Evolutionary conservation across 1,140 invertebrate species (phyloP).

Genomic region (Papilio machaon): DNA sequence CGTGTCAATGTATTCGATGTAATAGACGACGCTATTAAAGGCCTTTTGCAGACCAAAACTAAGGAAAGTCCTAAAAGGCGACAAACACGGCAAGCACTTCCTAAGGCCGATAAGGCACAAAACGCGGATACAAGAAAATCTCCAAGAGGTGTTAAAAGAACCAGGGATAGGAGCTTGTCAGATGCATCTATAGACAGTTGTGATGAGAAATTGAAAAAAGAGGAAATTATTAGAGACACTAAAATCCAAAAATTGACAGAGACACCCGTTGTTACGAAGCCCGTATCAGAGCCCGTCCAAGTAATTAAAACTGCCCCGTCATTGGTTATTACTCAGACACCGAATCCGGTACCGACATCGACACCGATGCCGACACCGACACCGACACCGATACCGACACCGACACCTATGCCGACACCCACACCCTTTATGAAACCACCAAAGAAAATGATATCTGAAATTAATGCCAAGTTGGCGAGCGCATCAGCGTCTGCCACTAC

Average conservation of each 20-base stretch:
- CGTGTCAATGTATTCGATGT: slow-evolving; percentile 91
- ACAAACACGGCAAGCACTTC: slow-evolving; percentile 64
- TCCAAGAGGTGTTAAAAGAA: slow-evolving; percentile 83
- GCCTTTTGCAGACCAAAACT: slow-evolving; percentile 70
- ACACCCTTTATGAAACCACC: slow-evolving; percentile 73
- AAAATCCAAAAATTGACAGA: slow-evolving; percentile 67
- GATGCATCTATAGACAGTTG: slow-evolving; percentile 84
- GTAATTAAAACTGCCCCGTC: slow-evolving; percentile 4
- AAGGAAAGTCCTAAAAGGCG: slow-evolving; percentile 71
- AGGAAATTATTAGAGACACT: slow-evolving; percentile 55
- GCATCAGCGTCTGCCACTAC: slow-evolving; percentile 51
- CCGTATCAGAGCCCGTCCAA: slow-evolving; percentile 47
- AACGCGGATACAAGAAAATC: slow-evolving; percentile 83
- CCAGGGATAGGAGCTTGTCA: slow-evolving; percentile 83
- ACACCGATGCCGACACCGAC: slow-evolving; percentile 44
- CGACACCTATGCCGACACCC: slow-evolving; percentile 10
- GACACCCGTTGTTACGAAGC: slow-evolving; percentile 33
- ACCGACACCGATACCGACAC: slow-evolving; percentile 44
- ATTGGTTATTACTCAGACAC: not conserved
- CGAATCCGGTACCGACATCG: slow-evolving; percentile 19
- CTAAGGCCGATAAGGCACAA: slow-evolving; percentile 65
- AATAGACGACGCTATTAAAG: slow-evolving; percentile 92
- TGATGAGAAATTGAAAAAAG: slow-evolving; percentile 80
- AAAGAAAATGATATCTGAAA: slow-evolving; percentile 79
- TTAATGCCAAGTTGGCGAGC: slow-evolving; percentile 70